phyloP scores from a whole-genome alignment of 2,888 invertebrate genomes.

The Sicus ferrugineus region DNA sequence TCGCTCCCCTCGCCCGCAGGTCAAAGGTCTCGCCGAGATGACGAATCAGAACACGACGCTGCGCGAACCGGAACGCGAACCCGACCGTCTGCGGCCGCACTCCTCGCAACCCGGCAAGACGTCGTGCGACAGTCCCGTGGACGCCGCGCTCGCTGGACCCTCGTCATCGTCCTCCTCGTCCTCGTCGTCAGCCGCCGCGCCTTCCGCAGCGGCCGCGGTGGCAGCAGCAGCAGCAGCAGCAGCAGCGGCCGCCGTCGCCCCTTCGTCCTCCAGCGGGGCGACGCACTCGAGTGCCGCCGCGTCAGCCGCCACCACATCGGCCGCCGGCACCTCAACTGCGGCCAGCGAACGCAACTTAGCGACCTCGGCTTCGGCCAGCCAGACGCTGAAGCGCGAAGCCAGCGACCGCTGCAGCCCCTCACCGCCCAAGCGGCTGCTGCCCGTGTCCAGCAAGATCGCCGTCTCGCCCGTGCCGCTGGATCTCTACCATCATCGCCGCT shows the following conservation, averaged over 20 bases:
- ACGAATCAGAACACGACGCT: conserved; percentile 77
- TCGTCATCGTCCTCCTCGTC: conserved; percentile 55
- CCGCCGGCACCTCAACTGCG: conserved; percentile 42
- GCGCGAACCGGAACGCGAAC: conserved; percentile 67
- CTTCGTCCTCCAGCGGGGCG: conserved; percentile 45
- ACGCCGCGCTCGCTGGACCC: conserved; percentile 46
- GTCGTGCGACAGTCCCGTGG: conserved; percentile 54
- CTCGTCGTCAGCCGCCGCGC: conserved; percentile 50
- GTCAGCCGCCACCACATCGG: conserved; percentile 37
- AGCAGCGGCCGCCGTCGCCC: conserved; percentile 40
- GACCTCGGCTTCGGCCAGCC: conserved; percentile 36
- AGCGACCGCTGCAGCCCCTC: conserved; percentile 61
- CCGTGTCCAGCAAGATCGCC: conserved; percentile 42
- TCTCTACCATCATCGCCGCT: conserved; percentile 64
- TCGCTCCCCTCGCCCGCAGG: conserved; percentile 58
- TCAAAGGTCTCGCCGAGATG: conserved; percentile 93
- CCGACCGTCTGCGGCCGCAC: conserved; percentile 64
- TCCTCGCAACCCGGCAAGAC: conserved; percentile 58
- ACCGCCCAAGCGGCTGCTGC: conserved; percentile 54
- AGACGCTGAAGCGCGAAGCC: conserved; percentile 54
- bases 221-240: conserved; percentile 36
- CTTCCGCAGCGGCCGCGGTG: conserved; percentile 39
- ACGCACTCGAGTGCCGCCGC: conserved; percentile 32
- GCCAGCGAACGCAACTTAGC: conserved; percentile 37
- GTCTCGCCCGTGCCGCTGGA: conserved; percentile 60